Conservation (phyloP, 2,797 vertebrate species). For the Fringilla coelebs region DNA sequence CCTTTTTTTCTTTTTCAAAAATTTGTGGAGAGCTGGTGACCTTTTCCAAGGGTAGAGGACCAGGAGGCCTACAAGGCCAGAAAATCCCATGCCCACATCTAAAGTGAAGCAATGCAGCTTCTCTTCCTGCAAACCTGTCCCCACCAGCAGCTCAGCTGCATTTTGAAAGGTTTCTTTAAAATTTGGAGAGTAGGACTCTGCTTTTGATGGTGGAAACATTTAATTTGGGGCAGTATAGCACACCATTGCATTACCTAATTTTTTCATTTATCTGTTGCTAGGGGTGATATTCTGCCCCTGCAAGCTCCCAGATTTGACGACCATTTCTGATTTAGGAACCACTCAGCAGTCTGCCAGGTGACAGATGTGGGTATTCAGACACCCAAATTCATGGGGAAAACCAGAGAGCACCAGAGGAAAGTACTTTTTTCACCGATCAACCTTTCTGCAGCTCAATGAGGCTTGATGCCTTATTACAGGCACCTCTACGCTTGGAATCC, state of each 20-base stretch:
- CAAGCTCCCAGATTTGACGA: not conserved
- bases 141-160: not conserved
- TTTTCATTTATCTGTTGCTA: not conserved
- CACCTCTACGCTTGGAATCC: not conserved
- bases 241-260: not conserved
- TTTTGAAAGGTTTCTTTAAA: not conserved
- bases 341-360: not conserved
- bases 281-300: not conserved
- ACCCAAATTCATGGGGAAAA: not conserved
- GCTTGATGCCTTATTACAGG: not conserved
- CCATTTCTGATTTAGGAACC: not conserved
- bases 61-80: not conserved
- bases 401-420: not conserved
- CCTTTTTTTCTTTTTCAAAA: not conserved
- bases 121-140: not conserved
- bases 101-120: not conserved
- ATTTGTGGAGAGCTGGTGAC: not conserved
- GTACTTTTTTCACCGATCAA: not conserved
- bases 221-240: not conserved
- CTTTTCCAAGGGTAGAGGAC: not conserved
- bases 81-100: accelerated
- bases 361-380: not conserved
- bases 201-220: not conserved
- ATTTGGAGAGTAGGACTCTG: not conserved
- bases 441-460: not conserved